Percentiles rank a stretch among this genome's conserved stretches.
These are phyloP conservation scores for Zaprionus lachaisei DNA, from an alignment of 1,140 invertebrate species.

Conservation along the genomic window DNA sequence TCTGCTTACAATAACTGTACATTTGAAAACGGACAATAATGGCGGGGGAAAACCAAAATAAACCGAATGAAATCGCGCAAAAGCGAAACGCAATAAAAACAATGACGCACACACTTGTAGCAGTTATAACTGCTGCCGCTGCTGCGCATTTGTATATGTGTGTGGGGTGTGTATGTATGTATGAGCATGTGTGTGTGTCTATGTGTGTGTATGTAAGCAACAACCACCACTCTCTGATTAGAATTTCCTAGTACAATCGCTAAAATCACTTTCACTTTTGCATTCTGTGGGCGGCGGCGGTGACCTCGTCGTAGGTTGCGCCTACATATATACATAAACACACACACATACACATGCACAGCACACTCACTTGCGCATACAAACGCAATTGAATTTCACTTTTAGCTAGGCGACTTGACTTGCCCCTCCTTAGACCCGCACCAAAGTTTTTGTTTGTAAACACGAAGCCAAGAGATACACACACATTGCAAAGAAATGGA, in stretches of 20 bases:
- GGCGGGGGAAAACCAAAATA: constrained; percentile 76
- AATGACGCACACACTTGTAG: constrained; percentile 83
- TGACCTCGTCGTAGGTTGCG: constrained; percentile 52
- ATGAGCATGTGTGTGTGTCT: constrained; percentile 10
- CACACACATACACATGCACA: constrained; percentile 3
- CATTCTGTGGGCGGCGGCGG: constrained; percentile 39
- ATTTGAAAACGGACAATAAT: constrained; percentile 50
- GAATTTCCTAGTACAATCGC: constrained; percentile 59
- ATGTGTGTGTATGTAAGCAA: constrained; percentile 48
- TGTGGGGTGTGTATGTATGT: constrained; percentile 5
- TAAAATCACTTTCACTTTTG: constrained; percentile 74
- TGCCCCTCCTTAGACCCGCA: constrained; percentile 49
- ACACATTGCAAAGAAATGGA: constrained; percentile 74
- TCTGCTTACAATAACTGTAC: constrained; percentile 70
- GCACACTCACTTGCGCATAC: constrained; percentile 18
- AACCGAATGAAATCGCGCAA: constrained; percentile 74
- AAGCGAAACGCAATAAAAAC: constrained; percentile 83
- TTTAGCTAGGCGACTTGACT: constrained; percentile 59
- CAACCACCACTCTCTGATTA: constrained; percentile 73
- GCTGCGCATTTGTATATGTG: constrained; percentile 37
- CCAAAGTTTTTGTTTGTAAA: constrained; percentile 79
- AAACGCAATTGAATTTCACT: constrained; percentile 64
- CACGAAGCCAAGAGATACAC: constrained; percentile 81
- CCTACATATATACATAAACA: constrained; percentile 29
- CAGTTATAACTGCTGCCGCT: constrained; percentile 39